These are phyloP conservation scores for Brachionus manjavacas DNA, from an alignment of 1,140 invertebrate genomes.

Conservation along the genomic window DNA sequence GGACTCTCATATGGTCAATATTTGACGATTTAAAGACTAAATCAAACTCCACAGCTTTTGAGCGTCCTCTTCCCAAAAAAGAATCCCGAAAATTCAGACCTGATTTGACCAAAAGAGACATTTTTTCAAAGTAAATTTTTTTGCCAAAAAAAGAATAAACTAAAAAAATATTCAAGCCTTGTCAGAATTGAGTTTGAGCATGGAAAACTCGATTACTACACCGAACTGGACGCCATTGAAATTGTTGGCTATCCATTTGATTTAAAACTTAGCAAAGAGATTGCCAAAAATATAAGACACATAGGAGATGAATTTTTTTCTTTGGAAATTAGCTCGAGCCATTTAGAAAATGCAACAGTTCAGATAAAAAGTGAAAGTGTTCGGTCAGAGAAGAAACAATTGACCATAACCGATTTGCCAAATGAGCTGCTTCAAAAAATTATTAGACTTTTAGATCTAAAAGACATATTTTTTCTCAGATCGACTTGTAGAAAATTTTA, in stretches of 20 bases:
- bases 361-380: background rate
- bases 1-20: constrained; percentile 73
- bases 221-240: constrained; percentile 77
- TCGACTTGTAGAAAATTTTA: constrained; percentile 69
- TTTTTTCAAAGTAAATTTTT: background rate
- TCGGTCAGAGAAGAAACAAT: constrained; percentile 46
- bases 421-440: constrained; percentile 70
- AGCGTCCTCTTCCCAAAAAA: background rate
- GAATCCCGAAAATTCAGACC: background rate
- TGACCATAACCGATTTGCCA: constrained; percentile 53
- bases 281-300: background rate
- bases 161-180: constrained; percentile 58
- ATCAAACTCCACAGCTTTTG: constrained; percentile 61
- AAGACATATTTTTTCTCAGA: constrained; percentile 63
- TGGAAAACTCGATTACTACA: constrained; percentile 72
- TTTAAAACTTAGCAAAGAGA: background rate
- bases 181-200: constrained; percentile 79
- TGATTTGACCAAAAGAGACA: background rate
- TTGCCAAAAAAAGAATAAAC: background rate
- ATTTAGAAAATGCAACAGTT: too few relatives aligned
- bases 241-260: constrained; percentile 62
- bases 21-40: constrained; percentile 62
- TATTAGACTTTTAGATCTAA: constrained; percentile 71
- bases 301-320: background rate
- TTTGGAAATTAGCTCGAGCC: background rate